A percentile compares a stretch with the other conserved stretches of the same genome.
Evolutionary conservation across 2,797 vertebrate species (phyloP).

Genomic region (Champsocephalus esox): DNA sequence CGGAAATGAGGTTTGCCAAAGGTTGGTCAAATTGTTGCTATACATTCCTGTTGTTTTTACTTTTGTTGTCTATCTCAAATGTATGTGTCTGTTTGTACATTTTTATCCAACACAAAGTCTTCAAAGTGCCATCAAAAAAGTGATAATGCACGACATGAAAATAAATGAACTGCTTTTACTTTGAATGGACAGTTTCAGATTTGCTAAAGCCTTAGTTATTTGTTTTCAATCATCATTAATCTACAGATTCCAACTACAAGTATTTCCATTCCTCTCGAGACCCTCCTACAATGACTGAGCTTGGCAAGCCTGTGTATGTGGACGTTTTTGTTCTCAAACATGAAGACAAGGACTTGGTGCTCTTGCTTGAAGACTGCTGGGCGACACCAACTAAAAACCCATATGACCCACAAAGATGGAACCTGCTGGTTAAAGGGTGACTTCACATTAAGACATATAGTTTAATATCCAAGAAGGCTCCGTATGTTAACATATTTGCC

Average conservation of each 20-base stretch:
- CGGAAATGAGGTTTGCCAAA: conserved; percentile 77
- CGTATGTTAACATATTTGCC: neutral
- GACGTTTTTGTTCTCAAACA: conserved; percentile 70
- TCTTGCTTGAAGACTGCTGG: conserved; percentile 72
- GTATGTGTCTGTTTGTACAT: neutral
- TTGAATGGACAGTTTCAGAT: neutral
- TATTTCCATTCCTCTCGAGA: conserved; percentile 56
- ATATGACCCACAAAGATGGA: conserved; percentile 61
- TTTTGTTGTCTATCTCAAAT: neutral
- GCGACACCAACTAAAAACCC: conserved; percentile 67
- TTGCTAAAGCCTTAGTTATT: neutral
- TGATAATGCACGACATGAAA: neutral
- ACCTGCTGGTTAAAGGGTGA: conserved; percentile 68
- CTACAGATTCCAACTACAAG: conserved; percentile 66
- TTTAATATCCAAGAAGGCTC: neutral
- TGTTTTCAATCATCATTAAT: neutral
- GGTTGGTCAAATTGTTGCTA: conserved; percentile 28
- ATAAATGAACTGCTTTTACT: accelerated
- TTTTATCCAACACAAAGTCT: neutral
- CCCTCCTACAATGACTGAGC: conserved; percentile 25
- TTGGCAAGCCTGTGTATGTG: conserved; percentile 68
- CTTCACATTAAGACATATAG: neutral
- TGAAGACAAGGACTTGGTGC: conserved; percentile 55
- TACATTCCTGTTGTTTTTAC: neutral
- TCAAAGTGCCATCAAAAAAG: neutral